Conservation (phyloP, 2,113 vertebrate genomes). For the Pteruthius melanotis region DNA sequence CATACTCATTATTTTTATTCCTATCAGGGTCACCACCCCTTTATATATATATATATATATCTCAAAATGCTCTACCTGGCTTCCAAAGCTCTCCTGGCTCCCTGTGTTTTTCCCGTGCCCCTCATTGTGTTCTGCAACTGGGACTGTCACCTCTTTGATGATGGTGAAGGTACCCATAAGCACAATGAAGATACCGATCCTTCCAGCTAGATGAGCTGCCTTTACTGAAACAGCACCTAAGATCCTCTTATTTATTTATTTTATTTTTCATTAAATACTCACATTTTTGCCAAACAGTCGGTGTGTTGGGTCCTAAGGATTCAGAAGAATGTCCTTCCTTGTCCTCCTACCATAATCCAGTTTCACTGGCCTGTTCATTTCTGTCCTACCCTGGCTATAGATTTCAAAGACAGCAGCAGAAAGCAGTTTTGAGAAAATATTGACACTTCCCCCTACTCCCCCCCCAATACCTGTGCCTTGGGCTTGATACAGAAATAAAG, state of each 20-base stretch:
- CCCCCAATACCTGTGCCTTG: not conserved
- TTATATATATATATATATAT: not conserved
- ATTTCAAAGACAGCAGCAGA: not conserved
- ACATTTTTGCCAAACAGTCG: not conserved
- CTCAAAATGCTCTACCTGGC: not conserved
- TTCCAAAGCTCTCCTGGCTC: not conserved
- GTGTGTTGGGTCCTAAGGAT: not conserved
- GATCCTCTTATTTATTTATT: no score
- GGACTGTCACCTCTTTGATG: not conserved
- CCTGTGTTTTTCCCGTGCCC: not conserved
- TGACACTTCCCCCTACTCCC: rapidly evolving
- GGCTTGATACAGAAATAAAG: not conserved
- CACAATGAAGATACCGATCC: not conserved
- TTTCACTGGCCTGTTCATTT: not conserved
- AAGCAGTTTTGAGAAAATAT: not conserved
- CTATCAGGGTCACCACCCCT: not conserved
- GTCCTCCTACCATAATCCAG: not conserved
- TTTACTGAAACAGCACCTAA: not conserved
- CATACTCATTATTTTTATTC: not conserved
- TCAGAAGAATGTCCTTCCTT: not conserved
- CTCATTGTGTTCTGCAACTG: not conserved
- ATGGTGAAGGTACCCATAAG: not conserved
- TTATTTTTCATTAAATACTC: not conserved
- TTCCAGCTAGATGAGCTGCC: not conserved
- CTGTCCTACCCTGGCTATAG: not conserved